Percentiles rank a stretch among this genome's conserved stretches.
These are phyloP conservation scores for Papilio glaucus DNA, from an alignment of 1,140 invertebrate species.

Conservation along the genomic window DNA sequence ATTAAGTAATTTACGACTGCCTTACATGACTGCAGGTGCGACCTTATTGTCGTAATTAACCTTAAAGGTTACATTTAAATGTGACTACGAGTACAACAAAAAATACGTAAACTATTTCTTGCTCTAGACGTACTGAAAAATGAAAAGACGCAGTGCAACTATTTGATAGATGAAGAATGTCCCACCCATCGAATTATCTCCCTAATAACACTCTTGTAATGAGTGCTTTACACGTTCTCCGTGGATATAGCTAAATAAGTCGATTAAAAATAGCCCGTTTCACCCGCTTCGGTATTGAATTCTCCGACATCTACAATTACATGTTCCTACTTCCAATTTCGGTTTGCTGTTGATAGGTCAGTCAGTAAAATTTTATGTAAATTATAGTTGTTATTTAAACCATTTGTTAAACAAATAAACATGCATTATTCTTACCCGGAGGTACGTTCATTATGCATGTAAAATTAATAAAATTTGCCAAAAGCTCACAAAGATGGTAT, in stretches of 20 bases:
- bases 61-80: slow-evolving; percentile 49
- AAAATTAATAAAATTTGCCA: slow-evolving; percentile 54
- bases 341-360: neutral
- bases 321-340: neutral
- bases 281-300: neutral
- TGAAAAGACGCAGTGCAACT: neutral
- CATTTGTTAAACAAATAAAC: slow-evolving; percentile 11
- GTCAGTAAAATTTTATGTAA: no score
- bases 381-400: neutral
- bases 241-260: neutral
- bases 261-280: neutral
- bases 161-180: neutral
- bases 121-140: neutral
- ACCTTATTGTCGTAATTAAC: slow-evolving; percentile 63
- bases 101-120: neutral
- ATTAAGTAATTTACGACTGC: slow-evolving; percentile 63
- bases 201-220: no score
- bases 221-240: neutral
- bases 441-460: slow-evolving; percentile 46
- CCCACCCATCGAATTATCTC: neutral
- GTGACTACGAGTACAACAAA: slow-evolving; percentile 1
- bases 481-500: slow-evolving; percentile 40
- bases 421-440: slow-evolving; percentile 22
- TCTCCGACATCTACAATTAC: neutral
- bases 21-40: slow-evolving; percentile 54